Evolutionary conservation across 1,140 invertebrate genomes (phyloP).

Genomic region (Drosophila carrolli): DNA sequence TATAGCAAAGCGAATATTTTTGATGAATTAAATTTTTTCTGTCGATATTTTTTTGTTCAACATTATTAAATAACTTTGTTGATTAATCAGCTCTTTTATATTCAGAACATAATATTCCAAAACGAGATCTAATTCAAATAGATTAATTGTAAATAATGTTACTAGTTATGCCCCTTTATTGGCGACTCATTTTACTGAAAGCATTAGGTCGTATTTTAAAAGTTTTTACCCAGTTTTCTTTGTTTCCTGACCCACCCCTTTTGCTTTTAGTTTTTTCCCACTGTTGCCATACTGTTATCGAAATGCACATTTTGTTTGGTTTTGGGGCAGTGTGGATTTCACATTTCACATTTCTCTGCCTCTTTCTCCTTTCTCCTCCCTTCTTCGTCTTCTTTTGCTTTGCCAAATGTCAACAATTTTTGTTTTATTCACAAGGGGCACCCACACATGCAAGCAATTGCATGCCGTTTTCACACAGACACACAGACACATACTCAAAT

Average conservation of each 20-base stretch:
- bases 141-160: too few species aligned
- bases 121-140: too few species aligned
- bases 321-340: neutral
- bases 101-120: too few species aligned
- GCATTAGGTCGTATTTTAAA: neutral
- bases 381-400: neutral
- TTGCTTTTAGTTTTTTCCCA: neutral
- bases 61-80: too few species aligned
- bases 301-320: neutral
- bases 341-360: neutral
- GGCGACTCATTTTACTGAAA: neutral
- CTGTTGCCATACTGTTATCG: neutral
- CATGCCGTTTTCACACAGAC: conserved; percentile 1
- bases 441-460: conserved; percentile 13
- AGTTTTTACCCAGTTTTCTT: neutral
- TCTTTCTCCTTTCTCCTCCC: neutral
- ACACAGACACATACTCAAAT: conserved; percentile 12
- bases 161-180: too few species aligned
- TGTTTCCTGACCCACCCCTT: neutral
- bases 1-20: too few species aligned
- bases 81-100: too few species aligned
- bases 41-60: too few species aligned
- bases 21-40: too few species aligned
- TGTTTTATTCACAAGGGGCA: conserved; percentile 29
- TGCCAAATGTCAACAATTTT: conserved; percentile 38